Evolutionary conservation across 2,113 vertebrate genomes (phyloP), one percentile per base, ranked within the genome.

Genomic region (Laticauda colubrina): DNA sequence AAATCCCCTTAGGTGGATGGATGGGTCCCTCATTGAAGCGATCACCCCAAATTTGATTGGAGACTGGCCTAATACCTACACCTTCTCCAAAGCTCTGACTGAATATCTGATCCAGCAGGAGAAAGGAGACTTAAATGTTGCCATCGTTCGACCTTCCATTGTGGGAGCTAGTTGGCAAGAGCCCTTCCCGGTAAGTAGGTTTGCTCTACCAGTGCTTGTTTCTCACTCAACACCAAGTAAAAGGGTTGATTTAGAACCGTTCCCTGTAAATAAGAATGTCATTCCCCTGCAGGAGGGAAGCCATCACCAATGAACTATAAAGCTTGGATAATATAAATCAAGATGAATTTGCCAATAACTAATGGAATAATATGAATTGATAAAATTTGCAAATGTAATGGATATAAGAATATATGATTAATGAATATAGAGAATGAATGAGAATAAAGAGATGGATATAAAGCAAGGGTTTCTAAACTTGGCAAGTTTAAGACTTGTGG

Each of bases 151-250:
- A 91, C 99, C 99, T 53, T 99, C 99, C 95, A 99, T 99, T 0
- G 98, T 99, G 94, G 99, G 98, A 87, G 98, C 99, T 90, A 99
- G 98, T 96, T 99, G 99, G 99, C 98, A 99, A 91, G 99, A 99
- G 94, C 99, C 99, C 0, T 99, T 99, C 96, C 98, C 99, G 0
- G 99, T 99, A 97, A 98, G 98, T 51, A 51, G 48, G 48, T 51
- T 51, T 51, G 1, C 48, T 51, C 48, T 51, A 7, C 8, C 48
- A 99, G 99, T 91, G 34, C 26, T 75, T 51, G 24, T 11, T 29
- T 81, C 18, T 29, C 18, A 75, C 2, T 4, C 26, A 61, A 3
- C 18, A 92, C 29, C 54, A 85, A 90, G 34, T 88, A 39, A 91
- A 3, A 69, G 11, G 2, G 21, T 91, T 1, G 9, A 23, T 90